Evolutionary conservation across 2,797 vertebrate genomes (phyloP).

Genomic region (Balearica regulorum): DNA sequence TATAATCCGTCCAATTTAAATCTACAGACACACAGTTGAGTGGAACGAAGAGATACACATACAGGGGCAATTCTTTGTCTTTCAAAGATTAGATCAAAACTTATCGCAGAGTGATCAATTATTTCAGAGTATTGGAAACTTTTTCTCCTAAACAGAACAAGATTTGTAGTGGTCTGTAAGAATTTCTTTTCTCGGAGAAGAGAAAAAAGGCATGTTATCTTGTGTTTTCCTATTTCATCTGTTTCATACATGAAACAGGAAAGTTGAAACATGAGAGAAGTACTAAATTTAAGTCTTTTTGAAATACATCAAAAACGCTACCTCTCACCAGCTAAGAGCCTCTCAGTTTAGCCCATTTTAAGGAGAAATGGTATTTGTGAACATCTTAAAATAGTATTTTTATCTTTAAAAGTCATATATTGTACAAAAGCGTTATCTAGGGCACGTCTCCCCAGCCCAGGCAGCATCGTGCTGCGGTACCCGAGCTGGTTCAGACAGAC

Average conservation of each 20-base stretch:
- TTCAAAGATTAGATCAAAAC: background rate
- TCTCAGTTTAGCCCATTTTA: background rate
- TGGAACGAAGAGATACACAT: background rate
- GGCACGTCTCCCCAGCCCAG: background rate
- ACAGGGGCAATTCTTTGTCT: background rate
- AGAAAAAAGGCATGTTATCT: background rate
- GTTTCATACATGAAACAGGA: background rate
- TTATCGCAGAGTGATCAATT: background rate
- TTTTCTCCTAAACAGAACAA: background rate
- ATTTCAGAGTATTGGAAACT: background rate
- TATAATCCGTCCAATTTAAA: background rate
- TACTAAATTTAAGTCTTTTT: background rate
- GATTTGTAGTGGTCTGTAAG: background rate
- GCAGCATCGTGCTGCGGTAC: accelerated
- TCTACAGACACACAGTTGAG: background rate
- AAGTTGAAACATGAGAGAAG: background rate
- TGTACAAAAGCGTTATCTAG: background rate
- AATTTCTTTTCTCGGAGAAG: background rate
- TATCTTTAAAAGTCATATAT: background rate
- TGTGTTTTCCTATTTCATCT: background rate
- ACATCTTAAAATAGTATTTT: background rate
- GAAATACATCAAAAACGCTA: background rate
- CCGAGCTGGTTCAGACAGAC: background rate
- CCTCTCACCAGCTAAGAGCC: background rate
- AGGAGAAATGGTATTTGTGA: background rate